Percentiles rank a stretch among this genome's conserved stretches.
phyloP scores from a whole-genome alignment of 2,797 vertebrate species.

The Halcyon badia region DNA sequence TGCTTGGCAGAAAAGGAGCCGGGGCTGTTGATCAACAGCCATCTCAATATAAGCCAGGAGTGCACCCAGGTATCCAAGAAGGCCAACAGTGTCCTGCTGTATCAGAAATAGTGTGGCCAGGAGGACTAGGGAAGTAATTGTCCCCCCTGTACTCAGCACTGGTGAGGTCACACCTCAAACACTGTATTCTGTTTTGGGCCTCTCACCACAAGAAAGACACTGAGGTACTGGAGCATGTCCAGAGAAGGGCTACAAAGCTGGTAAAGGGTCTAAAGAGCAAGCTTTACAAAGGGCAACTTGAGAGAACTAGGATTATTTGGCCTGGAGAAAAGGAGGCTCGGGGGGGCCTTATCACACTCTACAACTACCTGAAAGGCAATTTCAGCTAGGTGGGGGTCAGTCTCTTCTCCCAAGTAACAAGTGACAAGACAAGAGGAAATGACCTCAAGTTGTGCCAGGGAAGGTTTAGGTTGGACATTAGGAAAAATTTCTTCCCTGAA shows the following conservation, averaged over 20 bases:
- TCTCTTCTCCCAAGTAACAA: neutral
- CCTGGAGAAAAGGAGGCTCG: too few species aligned
- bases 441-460: neutral
- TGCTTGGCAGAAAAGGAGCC: neutral
- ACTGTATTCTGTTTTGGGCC: neutral
- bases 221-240: neutral
- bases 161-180: neutral
- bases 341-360: neutral
- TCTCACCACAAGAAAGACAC: neutral
- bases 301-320: too few species aligned
- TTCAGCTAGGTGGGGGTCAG: neutral
- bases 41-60: neutral
- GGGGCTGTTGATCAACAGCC: neutral
- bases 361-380: neutral
- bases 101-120: neutral
- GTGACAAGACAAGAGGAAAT: neutral
- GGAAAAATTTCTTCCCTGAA: neutral
- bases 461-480: neutral
- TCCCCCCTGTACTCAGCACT: neutral
- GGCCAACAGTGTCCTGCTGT: neutral
- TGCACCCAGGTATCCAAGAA: neutral
- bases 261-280: too few species aligned
- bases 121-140: neutral
- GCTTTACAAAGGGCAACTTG: too few species aligned
- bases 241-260: neutral